A percentile compares a stretch with the other conserved stretches of the same genome.
Evolutionary conservation across 1,140 invertebrate genomes (phyloP).

Genomic region (Ladona fulva): DNA sequence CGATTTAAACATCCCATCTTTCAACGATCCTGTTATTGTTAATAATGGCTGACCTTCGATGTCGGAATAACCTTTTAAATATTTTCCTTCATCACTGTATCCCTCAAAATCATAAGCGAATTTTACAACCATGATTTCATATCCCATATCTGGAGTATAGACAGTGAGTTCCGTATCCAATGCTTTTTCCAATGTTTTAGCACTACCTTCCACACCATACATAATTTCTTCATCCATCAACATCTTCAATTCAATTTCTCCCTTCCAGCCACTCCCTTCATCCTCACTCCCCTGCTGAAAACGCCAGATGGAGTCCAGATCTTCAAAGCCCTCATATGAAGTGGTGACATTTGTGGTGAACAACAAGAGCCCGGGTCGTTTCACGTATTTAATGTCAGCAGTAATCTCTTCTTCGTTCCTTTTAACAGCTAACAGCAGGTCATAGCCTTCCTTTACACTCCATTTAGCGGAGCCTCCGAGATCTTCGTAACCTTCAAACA

Average conservation of each 20-base stretch:
- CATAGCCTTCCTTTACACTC: not conserved
- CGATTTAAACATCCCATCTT: not conserved
- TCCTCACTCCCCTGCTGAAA: not conserved
- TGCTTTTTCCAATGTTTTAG: not conserved
- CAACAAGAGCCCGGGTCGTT: not conserved
- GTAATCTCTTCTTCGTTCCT: not conserved
- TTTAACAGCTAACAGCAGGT: not conserved
- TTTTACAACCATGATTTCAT: not conserved
- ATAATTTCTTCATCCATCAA: not conserved
- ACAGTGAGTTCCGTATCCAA: not conserved
- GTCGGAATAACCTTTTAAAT: not conserved
- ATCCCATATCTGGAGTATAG: not conserved
- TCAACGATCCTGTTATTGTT: not conserved
- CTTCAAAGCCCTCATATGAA: not conserved
- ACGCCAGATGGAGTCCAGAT: not conserved
- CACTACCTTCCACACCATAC: not conserved
- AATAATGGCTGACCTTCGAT: not conserved
- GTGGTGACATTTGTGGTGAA: not conserved
- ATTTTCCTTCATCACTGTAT: not conserved
- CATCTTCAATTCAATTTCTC: not conserved
- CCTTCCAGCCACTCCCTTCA: not conserved
- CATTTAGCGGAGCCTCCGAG: not conserved
- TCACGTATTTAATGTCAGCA: not conserved
- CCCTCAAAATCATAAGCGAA: not conserved
- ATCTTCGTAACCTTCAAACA: not conserved